phyloP scores from a whole-genome alignment of 1,140 invertebrate genomes.

The Alviniconcha marisindica region DNA sequence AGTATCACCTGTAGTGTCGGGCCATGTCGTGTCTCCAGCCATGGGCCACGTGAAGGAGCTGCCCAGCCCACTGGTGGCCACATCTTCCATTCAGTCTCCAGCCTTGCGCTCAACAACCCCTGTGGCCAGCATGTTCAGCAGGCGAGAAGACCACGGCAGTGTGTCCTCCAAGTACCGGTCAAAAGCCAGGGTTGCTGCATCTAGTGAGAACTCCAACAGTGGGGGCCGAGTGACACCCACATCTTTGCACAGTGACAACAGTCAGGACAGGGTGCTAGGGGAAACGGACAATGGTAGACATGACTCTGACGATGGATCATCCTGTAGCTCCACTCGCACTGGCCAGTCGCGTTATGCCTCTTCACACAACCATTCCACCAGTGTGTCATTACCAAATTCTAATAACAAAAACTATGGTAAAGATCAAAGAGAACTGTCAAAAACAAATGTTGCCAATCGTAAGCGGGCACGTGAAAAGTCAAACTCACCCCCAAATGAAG shows the following conservation, averaged over 20 bases:
- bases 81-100: background rate
- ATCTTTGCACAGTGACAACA: slow-evolving; percentile 39
- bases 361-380: slow-evolving; percentile 57
- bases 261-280: slow-evolving; percentile 39
- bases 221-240: slow-evolving; percentile 12
- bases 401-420: slow-evolving; percentile 44
- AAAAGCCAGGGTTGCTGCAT: background rate
- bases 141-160: too few species aligned
- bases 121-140: background rate
- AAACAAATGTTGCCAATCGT: slow-evolving; percentile 68
- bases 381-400: slow-evolving; percentile 45
- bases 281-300: slow-evolving; percentile 36
- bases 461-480: slow-evolving; percentile 56
- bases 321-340: slow-evolving; percentile 2
- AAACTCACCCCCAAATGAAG: slow-evolving; percentile 7
- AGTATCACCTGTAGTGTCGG: background rate
- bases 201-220: slow-evolving; percentile 2
- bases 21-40: slow-evolving; percentile 35
- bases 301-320: slow-evolving; percentile 4
- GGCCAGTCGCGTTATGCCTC: slow-evolving; percentile 3
- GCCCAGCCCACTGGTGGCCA: background rate
- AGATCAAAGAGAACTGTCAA: slow-evolving; percentile 62
- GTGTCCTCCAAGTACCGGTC: too few species aligned
- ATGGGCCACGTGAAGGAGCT: background rate
- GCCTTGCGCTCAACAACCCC: background rate